Evolutionary conservation across 2,888 invertebrate species (phyloP).

Genomic region (Pemphredon lugubris): DNA sequence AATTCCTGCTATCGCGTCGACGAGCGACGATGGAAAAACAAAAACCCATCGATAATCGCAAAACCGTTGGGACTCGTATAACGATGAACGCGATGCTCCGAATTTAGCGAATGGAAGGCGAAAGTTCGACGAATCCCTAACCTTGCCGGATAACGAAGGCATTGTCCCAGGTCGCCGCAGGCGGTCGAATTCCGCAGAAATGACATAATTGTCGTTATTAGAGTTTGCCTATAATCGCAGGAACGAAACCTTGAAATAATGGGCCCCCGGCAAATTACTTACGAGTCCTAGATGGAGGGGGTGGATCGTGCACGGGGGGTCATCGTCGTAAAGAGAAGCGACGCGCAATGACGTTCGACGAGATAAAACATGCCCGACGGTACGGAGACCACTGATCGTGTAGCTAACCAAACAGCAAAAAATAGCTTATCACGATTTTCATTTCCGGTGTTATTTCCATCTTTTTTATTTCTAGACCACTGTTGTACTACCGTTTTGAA

Average conservation of each 20-base stretch:
- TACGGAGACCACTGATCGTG: background rate
- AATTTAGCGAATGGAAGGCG: too few relatives aligned
- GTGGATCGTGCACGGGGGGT: conserved; percentile 51
- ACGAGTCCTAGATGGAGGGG: conserved; percentile 55
- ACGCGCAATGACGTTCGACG: conserved; percentile 11
- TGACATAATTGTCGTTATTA: conserved; percentile 79
- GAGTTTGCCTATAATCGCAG: conserved; percentile 75
- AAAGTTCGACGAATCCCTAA: conserved; percentile 20
- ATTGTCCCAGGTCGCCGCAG: conserved; percentile 70
- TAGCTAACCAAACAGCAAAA: too few relatives aligned
- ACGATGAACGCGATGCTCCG: too few relatives aligned
- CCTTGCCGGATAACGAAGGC: conserved; percentile 61
- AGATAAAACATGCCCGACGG: conserved; percentile 8
- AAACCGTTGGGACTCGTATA: too few relatives aligned
- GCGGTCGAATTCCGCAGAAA: conserved; percentile 75
- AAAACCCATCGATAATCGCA: too few relatives aligned
- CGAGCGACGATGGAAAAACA: too few relatives aligned
- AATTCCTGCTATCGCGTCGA: too few relatives aligned
- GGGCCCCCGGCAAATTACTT: conserved; percentile 75
- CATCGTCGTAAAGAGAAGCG: conserved; percentile 40
- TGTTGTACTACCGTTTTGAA: too few relatives aligned
- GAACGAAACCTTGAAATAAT: conserved; percentile 72
- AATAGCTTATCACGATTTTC: too few relatives aligned
- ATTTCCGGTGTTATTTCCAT: too few relatives aligned
- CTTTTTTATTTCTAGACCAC: too few relatives aligned